Conservation (phyloP, 2,113 vertebrate species). For the Gallinago paraguaiae region DNA sequence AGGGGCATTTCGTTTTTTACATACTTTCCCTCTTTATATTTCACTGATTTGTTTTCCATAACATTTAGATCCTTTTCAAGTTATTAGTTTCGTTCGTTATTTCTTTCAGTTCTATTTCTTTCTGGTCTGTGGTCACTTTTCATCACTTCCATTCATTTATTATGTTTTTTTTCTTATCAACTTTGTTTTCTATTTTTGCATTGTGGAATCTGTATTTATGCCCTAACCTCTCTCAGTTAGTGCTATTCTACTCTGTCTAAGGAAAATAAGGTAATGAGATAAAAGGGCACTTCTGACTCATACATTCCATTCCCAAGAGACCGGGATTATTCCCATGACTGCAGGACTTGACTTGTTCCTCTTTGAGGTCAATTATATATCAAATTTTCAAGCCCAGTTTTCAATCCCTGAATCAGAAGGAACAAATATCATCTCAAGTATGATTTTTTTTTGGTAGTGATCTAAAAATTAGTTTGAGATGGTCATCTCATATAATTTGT, state of each 20-base stretch:
- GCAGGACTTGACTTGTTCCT: neutral
- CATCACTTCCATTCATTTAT: neutral
- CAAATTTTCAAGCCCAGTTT: neutral
- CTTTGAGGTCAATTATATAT: neutral
- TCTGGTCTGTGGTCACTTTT: neutral
- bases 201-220: neutral
- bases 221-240: neutral
- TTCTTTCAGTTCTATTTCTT: neutral
- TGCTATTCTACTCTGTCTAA: slow-evolving; percentile 19
- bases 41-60: slow-evolving; percentile 25
- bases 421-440: neutral
- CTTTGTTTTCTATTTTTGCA: slow-evolving; percentile 35
- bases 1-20: neutral
- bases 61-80: neutral
- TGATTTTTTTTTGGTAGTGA: neutral
- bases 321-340: neutral
- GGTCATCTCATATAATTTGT: neutral
- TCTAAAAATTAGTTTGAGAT: neutral
- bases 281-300: slow-evolving; percentile 42
- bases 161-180: slow-evolving; percentile 12
- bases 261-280: slow-evolving; percentile 30
- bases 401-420: neutral
- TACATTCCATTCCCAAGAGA: slow-evolving; percentile 32
- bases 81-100: neutral
- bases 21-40: slow-evolving; percentile 7